A percentile compares a stretch with the other conserved stretches of the same genome.
phyloP scores from a whole-genome alignment of 2,113 vertebrate genomes.

The Nerophis ophidion region DNA sequence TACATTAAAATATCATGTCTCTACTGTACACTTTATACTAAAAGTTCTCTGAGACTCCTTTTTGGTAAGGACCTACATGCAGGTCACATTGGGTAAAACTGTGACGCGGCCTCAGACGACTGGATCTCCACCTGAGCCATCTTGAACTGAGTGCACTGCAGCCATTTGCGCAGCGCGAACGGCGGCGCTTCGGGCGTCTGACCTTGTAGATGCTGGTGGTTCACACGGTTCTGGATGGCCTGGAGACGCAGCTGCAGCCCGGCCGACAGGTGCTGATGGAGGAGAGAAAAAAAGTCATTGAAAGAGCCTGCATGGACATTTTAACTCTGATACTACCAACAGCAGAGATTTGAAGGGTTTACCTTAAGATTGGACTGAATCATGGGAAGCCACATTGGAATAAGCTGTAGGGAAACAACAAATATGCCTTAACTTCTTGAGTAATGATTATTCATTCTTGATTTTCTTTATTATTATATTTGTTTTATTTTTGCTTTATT shows the following conservation, averaged over 20 bases:
- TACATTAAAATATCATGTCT: slow-evolving; percentile 53
- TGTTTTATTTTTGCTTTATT: no score
- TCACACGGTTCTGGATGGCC: slow-evolving; percentile 95
- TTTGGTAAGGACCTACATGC: slow-evolving; percentile 14
- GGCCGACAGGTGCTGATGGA: slow-evolving; percentile 85
- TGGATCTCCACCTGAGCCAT: slow-evolving; percentile 99
- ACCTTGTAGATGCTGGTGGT: slow-evolving; percentile 88
- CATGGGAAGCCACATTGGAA: slow-evolving; percentile 99
- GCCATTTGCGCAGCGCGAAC: slow-evolving; percentile 89
- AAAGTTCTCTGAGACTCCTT: slow-evolving; percentile 28
- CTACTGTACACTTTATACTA: slow-evolving; percentile 55
- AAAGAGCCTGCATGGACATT: neutral
- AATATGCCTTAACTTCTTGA: slow-evolving; percentile 12
- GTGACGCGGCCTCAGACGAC: slow-evolving; percentile 95
- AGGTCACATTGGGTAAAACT: slow-evolving; percentile 96
- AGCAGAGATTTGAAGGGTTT: slow-evolving; percentile 39
- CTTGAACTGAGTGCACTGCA: slow-evolving; percentile 96
- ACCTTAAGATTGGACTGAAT: slow-evolving; percentile 98
- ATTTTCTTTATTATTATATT: no score
- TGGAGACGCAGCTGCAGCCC: slow-evolving; percentile 95
- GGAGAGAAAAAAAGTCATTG: neutral
- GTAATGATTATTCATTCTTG: no score
- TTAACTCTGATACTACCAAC: neutral
- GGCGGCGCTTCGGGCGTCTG: slow-evolving; percentile 75
- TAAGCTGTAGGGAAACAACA: slow-evolving; percentile 75